phyloP scores from a whole-genome alignment of 2,888 invertebrate species.

The Imbricaverruca yamaguchii region DNA sequence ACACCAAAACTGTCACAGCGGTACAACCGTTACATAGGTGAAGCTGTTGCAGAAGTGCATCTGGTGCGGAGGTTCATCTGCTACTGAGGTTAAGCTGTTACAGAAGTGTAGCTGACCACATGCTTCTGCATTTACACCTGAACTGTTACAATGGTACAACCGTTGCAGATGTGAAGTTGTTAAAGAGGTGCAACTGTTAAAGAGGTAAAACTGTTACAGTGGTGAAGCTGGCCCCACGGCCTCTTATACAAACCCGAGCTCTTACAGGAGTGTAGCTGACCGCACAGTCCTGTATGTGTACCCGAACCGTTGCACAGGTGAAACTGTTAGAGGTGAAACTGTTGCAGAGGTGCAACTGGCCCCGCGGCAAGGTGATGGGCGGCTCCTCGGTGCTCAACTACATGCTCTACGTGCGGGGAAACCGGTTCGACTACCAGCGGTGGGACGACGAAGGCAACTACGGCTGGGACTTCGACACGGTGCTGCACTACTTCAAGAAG shows the following conservation, averaged over 20 bases:
- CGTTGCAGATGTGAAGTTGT: neutral
- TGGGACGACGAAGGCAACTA: slow-evolving; percentile 79
- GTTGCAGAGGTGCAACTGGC: slow-evolving; percentile 68
- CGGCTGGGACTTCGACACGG: slow-evolving; percentile 79
- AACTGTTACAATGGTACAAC: too few species aligned
- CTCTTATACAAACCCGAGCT: too few species aligned
- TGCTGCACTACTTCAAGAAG: slow-evolving; percentile 71
- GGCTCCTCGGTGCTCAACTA: slow-evolving; percentile 84
- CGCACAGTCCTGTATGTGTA: too few species aligned
- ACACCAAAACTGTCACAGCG: too few species aligned
- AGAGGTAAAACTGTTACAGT: slow-evolving; percentile 39
- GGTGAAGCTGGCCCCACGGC: slow-evolving; percentile 83
- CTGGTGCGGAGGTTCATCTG: too few species aligned
- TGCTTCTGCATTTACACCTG: too few species aligned
- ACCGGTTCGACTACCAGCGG: slow-evolving; percentile 72
- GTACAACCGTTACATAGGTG: too few species aligned
- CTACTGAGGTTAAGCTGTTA: too few species aligned
- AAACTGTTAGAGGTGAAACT: neutral
- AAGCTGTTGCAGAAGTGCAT: too few species aligned
- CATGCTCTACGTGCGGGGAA: slow-evolving; percentile 85
- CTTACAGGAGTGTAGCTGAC: too few species aligned
- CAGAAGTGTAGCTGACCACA: too few species aligned
- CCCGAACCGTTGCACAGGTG: too few species aligned
- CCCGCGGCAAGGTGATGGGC: slow-evolving; percentile 77
- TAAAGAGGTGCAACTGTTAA: slow-evolving; percentile 67